These are phyloP conservation scores for Pygocentrus nattereri DNA, from an alignment of 2,797 vertebrate species.

Conservation along the genomic window DNA sequence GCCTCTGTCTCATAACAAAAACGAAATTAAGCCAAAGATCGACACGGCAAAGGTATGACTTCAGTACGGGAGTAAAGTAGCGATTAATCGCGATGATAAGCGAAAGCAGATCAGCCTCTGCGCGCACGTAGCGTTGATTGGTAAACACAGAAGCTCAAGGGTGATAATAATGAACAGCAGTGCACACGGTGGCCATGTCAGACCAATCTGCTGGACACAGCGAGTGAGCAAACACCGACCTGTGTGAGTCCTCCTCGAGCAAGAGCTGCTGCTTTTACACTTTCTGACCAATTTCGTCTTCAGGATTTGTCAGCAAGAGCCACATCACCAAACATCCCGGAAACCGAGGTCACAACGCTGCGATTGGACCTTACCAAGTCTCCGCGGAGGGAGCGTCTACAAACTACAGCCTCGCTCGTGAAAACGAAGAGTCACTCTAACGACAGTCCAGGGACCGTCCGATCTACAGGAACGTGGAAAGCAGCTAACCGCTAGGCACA, in stretches of 20 bases:
- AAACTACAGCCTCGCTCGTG: slow-evolving; percentile 32
- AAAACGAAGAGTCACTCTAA: not conserved
- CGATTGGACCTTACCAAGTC: slow-evolving; percentile 74
- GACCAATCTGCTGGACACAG: not conserved
- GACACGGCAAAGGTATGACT: slow-evolving; percentile 15
- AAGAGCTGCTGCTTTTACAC: slow-evolving; percentile 62
- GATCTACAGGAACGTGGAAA: not conserved
- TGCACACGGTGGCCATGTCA: slow-evolving; percentile 45
- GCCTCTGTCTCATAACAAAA: slow-evolving; percentile 38
- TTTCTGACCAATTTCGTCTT: slow-evolving; percentile 70
- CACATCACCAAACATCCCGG: slow-evolving; percentile 85
- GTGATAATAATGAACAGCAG: not conserved
- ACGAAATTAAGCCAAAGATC: not conserved
- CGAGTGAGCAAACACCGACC: slow-evolving; percentile 67
- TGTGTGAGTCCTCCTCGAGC: slow-evolving; percentile 63
- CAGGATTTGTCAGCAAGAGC: slow-evolving; percentile 76
- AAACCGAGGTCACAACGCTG: slow-evolving; percentile 72
- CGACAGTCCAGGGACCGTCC: not conserved
- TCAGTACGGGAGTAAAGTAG: slow-evolving; percentile 3
- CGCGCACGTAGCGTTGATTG: slow-evolving; percentile 24
- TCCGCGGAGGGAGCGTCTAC: slow-evolving; percentile 63
- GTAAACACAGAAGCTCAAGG: slow-evolving; percentile 35
- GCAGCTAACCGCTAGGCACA: no score
- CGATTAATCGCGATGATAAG: not conserved
- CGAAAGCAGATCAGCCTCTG: slow-evolving; percentile 11